These are phyloP conservation scores for Branchipolynoe longqiensis DNA, from an alignment of 2,888 invertebrate species.

Conservation along the genomic window DNA sequence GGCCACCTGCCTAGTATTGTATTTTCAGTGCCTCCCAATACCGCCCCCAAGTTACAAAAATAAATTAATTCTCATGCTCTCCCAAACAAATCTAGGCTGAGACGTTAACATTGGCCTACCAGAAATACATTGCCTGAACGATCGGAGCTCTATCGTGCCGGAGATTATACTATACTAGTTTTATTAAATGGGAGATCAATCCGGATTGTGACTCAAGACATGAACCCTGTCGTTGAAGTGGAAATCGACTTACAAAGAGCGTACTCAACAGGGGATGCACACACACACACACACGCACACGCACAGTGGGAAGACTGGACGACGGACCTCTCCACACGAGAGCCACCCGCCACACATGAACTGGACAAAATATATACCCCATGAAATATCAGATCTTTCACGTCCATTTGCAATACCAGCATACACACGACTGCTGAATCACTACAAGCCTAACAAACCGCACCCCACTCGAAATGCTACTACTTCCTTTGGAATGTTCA, in stretches of 20 bases:
- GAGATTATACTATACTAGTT: background rate
- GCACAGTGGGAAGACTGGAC: constrained; percentile 35
- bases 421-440: background rate
- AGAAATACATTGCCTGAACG: background rate
- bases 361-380: constrained; percentile 38
- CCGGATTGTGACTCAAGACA: constrained; percentile 19
- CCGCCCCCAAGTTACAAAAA: constrained; percentile 43
- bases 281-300: too few species aligned
- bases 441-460: background rate
- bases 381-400: constrained; percentile 22
- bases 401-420: background rate
- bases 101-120: background rate
- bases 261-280: too few species aligned
- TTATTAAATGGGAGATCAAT: constrained; percentile 15
- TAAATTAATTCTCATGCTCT: constrained; percentile 31
- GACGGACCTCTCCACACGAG: background rate
- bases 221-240: background rate
- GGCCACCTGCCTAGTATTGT: background rate
- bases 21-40: constrained; percentile 11
- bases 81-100: background rate
- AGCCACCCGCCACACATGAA: background rate
- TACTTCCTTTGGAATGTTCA: constrained; percentile 34
- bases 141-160: background rate
- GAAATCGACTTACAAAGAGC: background rate
- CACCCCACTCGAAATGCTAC: background rate